Percentiles rank a stretch among this genome's conserved stretches.
phyloP scores from a whole-genome alignment of 1,140 invertebrate genomes.

The Meteorus sp. region DNA sequence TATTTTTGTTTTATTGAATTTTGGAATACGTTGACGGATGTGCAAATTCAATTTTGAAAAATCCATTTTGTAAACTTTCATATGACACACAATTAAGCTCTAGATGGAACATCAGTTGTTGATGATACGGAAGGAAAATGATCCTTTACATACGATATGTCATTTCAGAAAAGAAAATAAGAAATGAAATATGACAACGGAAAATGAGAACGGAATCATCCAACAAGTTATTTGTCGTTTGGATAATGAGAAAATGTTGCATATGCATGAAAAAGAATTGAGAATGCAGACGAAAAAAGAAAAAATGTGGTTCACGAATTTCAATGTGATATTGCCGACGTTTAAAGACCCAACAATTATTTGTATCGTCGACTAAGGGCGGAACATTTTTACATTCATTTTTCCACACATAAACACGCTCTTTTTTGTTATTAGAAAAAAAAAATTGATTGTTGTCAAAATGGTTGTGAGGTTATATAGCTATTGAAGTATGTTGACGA shows the following conservation, averaged over 20 bases:
- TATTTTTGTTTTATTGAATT: not conserved
- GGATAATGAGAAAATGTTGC: too few species aligned
- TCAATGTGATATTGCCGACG: conserved; percentile 51
- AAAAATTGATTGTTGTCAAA: conserved; percentile 58
- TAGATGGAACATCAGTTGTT: too few species aligned
- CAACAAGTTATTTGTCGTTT: not conserved
- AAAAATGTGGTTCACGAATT: conserved; percentile 45
- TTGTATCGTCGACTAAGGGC: conserved; percentile 24
- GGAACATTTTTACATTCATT: conserved; percentile 51
- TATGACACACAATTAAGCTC: not conserved
- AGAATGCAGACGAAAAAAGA: not conserved
- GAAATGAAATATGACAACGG: not conserved
- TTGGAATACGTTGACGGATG: not conserved
- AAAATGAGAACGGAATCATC: conserved; percentile 14
- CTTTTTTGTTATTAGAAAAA: conserved; percentile 56
- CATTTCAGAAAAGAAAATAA: too few species aligned
- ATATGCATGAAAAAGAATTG: not conserved
- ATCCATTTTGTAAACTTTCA: not conserved
- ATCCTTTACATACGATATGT: too few species aligned
- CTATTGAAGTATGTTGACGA: conserved; percentile 49
- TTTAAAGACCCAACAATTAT: conserved; percentile 14
- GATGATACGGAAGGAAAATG: too few species aligned
- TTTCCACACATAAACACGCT: conserved; percentile 48
- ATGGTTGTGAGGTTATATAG: conserved; percentile 59
- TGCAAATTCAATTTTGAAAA: not conserved